Evolutionary conservation across 1,140 invertebrate genomes (phyloP).

Genomic region (Drosophila equinoxialis): DNA sequence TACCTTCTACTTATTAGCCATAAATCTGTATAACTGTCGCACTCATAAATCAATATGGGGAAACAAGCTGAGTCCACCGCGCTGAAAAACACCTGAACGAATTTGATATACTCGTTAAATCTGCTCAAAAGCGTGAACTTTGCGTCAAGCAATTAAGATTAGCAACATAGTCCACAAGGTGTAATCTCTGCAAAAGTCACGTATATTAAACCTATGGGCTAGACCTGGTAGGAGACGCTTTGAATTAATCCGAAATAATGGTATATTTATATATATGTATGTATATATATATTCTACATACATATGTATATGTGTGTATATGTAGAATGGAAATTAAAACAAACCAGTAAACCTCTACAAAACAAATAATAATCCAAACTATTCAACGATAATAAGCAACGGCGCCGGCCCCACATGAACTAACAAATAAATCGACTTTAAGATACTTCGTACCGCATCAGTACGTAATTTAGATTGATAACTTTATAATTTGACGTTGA

Average conservation of each 20-base stretch:
- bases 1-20: conserved; percentile 42
- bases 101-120: conserved; percentile 12
- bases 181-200: neutral
- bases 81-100: neutral
- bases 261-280: too few relatives aligned
- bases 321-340: neutral
- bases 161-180: neutral
- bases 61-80: conserved; percentile 32
- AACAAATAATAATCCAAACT: conserved; percentile 41
- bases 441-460: neutral
- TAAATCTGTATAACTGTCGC: conserved; percentile 53
- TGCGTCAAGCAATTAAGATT: conserved; percentile 7
- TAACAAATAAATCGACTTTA: neutral
- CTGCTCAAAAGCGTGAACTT: neutral
- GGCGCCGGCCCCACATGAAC: conserved; percentile 14
- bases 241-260: neutral
- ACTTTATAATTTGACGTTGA: too few relatives aligned
- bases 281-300: too few relatives aligned
- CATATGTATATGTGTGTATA: too few relatives aligned
- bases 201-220: neutral
- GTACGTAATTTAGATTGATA: conserved; percentile 6
- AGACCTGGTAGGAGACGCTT: neutral
- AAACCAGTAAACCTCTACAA: conserved; percentile 22
- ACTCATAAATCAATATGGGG: conserved; percentile 52
- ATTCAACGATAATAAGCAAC: conserved; percentile 25